A percentile compares a stretch with the other conserved stretches of the same genome.
phyloP scores from a whole-genome alignment of 1,140 invertebrate genomes.

The Carposina sasakii region DNA sequence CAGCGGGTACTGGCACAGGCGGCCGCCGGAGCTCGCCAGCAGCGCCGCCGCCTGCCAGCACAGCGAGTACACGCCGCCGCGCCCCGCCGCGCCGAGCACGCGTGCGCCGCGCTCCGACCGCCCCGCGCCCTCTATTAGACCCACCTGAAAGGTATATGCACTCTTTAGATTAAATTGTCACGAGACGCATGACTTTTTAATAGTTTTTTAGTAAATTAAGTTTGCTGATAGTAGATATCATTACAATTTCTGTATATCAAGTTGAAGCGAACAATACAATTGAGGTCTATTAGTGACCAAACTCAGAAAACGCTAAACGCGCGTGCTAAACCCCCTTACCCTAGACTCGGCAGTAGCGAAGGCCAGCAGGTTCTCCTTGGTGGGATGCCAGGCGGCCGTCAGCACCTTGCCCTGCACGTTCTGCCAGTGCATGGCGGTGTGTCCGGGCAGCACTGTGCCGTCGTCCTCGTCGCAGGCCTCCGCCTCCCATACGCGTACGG shows the following conservation, averaged over 20 bases:
- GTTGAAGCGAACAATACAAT: too few relatives aligned
- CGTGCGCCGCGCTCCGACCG: conserved; percentile 37
- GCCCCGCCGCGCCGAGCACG: conserved; percentile 27
- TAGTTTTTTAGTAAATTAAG: too few relatives aligned
- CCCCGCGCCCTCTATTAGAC: conserved; percentile 67
- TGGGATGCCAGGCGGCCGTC: conserved; percentile 84
- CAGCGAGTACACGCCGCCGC: conserved; percentile 46
- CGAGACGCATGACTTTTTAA: too few relatives aligned
- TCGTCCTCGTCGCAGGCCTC: conserved; percentile 27
- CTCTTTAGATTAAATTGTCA: too few relatives aligned
- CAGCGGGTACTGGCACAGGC: too few relatives aligned
- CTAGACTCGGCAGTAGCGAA: conserved; percentile 84
- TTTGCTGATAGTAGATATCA: too few relatives aligned
- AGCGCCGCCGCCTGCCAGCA: conserved; percentile 59
- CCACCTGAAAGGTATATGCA: too few relatives aligned
- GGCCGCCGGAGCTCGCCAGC: conserved; percentile 67
- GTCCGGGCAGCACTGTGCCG: conserved; percentile 22
- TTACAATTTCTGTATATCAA: too few relatives aligned
- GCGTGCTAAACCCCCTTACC: conserved; percentile 33
- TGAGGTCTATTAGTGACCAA: too few relatives aligned
- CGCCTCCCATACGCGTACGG: conserved; percentile 78
- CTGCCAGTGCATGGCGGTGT: conserved; percentile 73
- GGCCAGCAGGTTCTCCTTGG: conserved; percentile 80
- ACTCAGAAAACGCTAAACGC: too few relatives aligned
- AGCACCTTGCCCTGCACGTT: conserved; percentile 83